These are phyloP conservation scores for Centropus bengalensis DNA, from an alignment of 2,113 vertebrate species.

Conservation along the genomic window DNA sequence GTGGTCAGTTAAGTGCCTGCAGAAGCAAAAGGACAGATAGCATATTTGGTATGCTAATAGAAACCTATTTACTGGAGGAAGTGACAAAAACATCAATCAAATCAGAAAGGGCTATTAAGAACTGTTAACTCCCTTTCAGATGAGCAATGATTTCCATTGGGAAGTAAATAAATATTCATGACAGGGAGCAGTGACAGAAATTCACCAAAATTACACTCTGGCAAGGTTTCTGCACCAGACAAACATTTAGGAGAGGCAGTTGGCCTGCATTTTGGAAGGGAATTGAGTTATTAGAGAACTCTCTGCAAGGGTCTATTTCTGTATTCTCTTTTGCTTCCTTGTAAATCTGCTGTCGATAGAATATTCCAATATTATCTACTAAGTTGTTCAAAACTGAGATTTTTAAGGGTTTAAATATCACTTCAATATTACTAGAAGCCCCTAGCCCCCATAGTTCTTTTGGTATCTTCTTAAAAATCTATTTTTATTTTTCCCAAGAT, in stretches of 20 bases:
- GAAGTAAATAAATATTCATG: slow-evolving; percentile 86
- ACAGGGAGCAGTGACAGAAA: slow-evolving; percentile 76
- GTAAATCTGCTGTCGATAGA: neutral
- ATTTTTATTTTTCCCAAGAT: neutral
- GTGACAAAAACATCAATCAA: slow-evolving; percentile 89
- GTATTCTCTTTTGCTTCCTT: neutral
- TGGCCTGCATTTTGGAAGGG: neutral
- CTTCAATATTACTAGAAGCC: neutral
- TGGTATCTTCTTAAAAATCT: neutral
- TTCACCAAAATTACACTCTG: slow-evolving; percentile 71
- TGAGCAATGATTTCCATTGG: slow-evolving; percentile 84
- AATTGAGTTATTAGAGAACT: neutral
- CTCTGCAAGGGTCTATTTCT: neutral
- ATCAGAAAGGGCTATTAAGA: slow-evolving; percentile 84
- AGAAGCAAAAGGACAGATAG: slow-evolving; percentile 78
- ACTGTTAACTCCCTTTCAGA: slow-evolving; percentile 86
- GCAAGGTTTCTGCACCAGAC: slow-evolving; percentile 19
- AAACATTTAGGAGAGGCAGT: slow-evolving; percentile 10
- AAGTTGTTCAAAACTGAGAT: neutral
- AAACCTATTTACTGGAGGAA: slow-evolving; percentile 84
- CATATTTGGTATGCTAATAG: slow-evolving; percentile 84
- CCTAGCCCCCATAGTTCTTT: neutral
- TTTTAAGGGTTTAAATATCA: neutral
- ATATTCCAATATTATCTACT: neutral
- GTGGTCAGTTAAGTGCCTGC: slow-evolving; percentile 79